Conservation (phyloP, 2,113 vertebrate species). For the Coracopsis vasa region DNA sequence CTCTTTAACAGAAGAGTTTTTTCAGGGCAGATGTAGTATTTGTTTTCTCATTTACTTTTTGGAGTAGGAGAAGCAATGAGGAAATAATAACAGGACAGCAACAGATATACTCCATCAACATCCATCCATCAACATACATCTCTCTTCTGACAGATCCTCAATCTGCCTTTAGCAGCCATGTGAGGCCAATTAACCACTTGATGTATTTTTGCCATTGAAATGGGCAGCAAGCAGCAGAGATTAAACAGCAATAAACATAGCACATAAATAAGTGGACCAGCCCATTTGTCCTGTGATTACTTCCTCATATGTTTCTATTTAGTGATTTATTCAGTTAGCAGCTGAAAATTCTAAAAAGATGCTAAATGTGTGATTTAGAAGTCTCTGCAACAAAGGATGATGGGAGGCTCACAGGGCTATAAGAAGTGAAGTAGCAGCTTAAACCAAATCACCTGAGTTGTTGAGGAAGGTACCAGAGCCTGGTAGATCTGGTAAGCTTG, state of each 20-base stretch:
- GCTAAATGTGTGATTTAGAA: not conserved
- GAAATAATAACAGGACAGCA: not conserved
- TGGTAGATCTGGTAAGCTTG: not conserved
- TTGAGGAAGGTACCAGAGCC: rapidly evolving
- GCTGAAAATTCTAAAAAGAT: not conserved
- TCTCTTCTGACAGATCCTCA: not conserved
- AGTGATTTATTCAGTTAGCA: not conserved
- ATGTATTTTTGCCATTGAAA: not conserved
- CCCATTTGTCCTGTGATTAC: not conserved
- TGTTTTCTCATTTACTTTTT: not conserved
- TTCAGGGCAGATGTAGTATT: not conserved
- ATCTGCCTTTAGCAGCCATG: not conserved
- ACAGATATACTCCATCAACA: not conserved
- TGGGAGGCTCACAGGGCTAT: not conserved
- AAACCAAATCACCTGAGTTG: not conserved
- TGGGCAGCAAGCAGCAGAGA: not conserved
- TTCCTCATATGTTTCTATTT: not conserved
- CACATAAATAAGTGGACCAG: not conserved
- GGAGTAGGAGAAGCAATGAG: not conserved
- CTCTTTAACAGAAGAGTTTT: not conserved
- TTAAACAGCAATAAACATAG: not conserved
- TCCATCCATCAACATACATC: not conserved
- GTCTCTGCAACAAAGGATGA: not conserved
- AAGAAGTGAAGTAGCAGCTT: not conserved
- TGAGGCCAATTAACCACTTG: not conserved